Evolutionary conservation across 2,797 vertebrate species (phyloP), one percentile per base, ranked within the genome.

Genomic region (Benthosema pterotum): DNA sequence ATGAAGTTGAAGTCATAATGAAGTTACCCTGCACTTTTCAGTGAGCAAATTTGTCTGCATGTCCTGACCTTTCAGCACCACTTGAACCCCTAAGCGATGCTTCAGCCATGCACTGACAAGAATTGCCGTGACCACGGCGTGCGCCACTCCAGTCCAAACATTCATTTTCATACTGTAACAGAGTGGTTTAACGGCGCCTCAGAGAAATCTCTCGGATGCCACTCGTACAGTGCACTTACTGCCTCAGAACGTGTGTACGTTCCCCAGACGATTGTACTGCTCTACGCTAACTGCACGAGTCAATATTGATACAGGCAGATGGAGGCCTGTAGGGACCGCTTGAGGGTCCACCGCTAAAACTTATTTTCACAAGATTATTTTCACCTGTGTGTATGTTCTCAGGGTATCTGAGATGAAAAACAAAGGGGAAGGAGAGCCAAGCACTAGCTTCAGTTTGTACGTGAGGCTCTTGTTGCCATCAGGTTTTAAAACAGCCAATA

Each of bases 301-400:
- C 55, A 84, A 74, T 74, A 76, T 82, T 80, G 54, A 18, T 18
- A 15, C 18, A 75, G 25, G 67, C 54, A 71, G 59, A 63, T 1
- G 0, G 0, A 57, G 49, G 28, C 50, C 68, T 66, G 42, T 0
- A 19, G 59, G 65, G 12, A 51, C 42, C 11, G 7, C 54, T 65
- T 25, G 50, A 47, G 60, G 61, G 18, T 42, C 13, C 4, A 3
- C 9, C 22, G 42, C 48, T 62, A 25, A 47, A 25, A 52, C 28
- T 71, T 51, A 19, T 59, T 65, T 45, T 67, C 62, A 52, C 8
- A 0, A 3, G 12, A 0, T 56, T 49, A 52, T 52, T 52, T 32
- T 48, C n/a, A 72, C 42, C 6, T 55, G 50, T 25, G 1, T n/a
- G 11, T 42, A 1, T n/a, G 11, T 38, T 58, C 8, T 32, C 16